Evolutionary conservation across 2,113 vertebrate species (phyloP), one percentile per base, ranked within the genome.

Genomic region (Engystomops pustulosus): DNA sequence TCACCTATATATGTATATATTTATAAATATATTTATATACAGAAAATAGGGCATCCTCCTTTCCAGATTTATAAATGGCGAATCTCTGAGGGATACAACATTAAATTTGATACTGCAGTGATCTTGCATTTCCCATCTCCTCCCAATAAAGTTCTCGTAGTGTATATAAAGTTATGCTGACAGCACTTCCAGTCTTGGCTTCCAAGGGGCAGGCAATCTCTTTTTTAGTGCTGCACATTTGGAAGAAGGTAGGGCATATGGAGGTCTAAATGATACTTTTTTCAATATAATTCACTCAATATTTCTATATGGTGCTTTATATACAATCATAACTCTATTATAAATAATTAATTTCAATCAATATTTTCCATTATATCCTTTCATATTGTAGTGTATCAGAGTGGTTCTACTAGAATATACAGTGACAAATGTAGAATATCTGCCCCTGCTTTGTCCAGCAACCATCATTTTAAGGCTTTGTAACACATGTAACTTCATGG

Each of bases 271-370:
- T n/a, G n/a, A n/a, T n/a, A n/a, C n/a, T n/a, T n/a, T n/a, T n/a
- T n/a, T n/a, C n/a, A n/a, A n/a, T n/a, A n/a, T 8, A n/a, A 23
- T 55, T 55, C 53, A 8, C 7, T 3, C 53, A 23, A 55, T 23
- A 23, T 55, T 12, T 47, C 23, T 25, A 6, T 60, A 60, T 11
- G 12, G 23, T 27, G 10, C 55, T 27, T 60, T 60, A 27, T 60
- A 25, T n/a, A n/a, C n/a, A n/a, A n/a, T n/a, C n/a, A n/a, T n/a
- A n/a, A n/a, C n/a, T n/a, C n/a, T n/a, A n/a, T n/a, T n/a, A n/a
- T n/a, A n/a, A n/a, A 71, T 71, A 25, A 71, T 71, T 71, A n/a
- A 45, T 71, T 45, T 15, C 69, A 41, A 71, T 71, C 38, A 71
- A 45, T 71, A 45, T 45, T 71, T 41, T 71, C n/a, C 38, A 71